Conservation (phyloP, 2,113 vertebrate species). For the Petrocephalus microphthalmus region DNA sequence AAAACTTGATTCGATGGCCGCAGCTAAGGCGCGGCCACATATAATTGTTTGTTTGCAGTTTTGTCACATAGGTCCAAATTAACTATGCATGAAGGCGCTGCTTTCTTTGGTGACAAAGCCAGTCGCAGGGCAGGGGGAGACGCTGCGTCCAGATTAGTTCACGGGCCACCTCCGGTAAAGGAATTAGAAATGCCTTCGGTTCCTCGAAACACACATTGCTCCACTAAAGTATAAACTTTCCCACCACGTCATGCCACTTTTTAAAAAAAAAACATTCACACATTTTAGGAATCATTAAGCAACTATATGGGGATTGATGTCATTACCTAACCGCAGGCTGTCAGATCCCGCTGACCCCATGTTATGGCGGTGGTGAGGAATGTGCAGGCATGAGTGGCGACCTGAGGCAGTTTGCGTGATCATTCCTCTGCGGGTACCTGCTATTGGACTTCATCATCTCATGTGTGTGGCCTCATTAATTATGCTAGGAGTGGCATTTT, state of each 20-base stretch:
- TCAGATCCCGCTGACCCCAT: too few species aligned
- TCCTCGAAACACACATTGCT: neutral
- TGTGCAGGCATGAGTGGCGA: too few species aligned
- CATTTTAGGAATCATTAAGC: neutral
- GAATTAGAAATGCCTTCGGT: neutral
- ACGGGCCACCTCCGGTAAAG: neutral
- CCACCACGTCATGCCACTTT: neutral
- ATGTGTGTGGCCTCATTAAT: neutral
- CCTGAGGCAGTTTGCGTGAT: neutral
- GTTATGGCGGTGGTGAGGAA: too few species aligned
- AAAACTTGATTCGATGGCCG: constrained; percentile 37
- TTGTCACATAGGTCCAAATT: constrained; percentile 37
- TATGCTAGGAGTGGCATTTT: neutral
- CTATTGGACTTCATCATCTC: neutral
- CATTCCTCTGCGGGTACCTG: neutral
- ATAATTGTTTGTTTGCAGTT: constrained; percentile 53
- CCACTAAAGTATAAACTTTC: neutral
- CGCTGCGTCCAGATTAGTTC: neutral
- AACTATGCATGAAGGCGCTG: constrained; percentile 24
- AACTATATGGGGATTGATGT: neutral
- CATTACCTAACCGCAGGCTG: too few species aligned
- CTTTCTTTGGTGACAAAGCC: neutral
- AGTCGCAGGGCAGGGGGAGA: neutral
- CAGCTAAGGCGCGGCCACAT: constrained; percentile 47
- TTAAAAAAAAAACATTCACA: neutral